phyloP scores from a whole-genome alignment of 1,140 invertebrate species.

The Ceratitis capitata region DNA sequence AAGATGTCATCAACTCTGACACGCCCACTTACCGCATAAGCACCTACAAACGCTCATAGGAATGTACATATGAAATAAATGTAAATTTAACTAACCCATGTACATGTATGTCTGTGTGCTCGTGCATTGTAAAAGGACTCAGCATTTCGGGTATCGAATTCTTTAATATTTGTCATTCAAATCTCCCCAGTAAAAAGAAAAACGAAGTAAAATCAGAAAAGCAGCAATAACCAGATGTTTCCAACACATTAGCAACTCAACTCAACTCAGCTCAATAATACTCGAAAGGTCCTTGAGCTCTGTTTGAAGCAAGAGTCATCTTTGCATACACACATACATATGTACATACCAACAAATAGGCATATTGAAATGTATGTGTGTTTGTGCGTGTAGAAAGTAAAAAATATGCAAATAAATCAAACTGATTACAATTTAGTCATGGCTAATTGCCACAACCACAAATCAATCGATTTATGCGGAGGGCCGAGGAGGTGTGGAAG shows the following conservation, averaged over 20 bases:
- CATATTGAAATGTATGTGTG: not conserved
- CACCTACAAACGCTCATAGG: not conserved
- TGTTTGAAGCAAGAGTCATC: not conserved
- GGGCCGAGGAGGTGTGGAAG: not conserved
- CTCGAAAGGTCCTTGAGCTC: not conserved
- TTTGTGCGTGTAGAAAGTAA: not conserved
- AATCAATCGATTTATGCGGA: not conserved
- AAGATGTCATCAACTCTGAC: constrained; percentile 39
- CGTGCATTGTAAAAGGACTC: not conserved
- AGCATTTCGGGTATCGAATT: not conserved
- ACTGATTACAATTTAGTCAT: not conserved
- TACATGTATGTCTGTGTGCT: not conserved
- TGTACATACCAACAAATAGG: not conserved
- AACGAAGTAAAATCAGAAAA: not conserved
- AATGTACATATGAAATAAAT: not conserved
- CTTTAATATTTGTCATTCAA: not conserved
- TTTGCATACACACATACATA: not conserved
- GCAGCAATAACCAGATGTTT: not conserved
- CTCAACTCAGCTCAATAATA: not conserved
- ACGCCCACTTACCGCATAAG: not conserved
- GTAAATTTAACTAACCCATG: no score
- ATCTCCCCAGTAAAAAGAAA: not conserved
- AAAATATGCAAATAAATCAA: constrained; percentile 17
- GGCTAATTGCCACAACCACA: constrained; percentile 35
- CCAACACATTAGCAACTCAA: not conserved